Evolutionary conservation across 2,888 invertebrate genomes (phyloP).

Genomic region (Patella pellucida): DNA sequence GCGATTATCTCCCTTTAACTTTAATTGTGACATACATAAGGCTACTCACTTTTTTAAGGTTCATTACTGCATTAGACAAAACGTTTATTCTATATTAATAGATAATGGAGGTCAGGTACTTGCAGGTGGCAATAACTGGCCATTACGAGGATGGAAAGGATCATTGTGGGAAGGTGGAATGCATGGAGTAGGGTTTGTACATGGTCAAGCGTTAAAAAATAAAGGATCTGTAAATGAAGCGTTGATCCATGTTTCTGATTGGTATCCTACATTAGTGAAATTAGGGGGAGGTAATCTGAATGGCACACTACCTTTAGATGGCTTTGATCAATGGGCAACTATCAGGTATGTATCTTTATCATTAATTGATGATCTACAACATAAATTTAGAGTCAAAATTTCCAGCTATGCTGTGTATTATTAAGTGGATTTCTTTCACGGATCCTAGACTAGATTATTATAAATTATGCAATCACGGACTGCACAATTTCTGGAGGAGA

Average conservation of each 20-base stretch:
- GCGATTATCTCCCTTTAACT: no score
- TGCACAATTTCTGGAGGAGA: not conserved
- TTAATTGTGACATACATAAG: no score
- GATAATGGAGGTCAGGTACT: constrained; percentile 73
- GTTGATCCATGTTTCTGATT: constrained; percentile 67
- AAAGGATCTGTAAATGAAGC: constrained; percentile 37
- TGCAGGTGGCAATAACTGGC: constrained; percentile 68
- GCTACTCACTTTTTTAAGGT: no score
- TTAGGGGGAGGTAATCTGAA: constrained; percentile 59
- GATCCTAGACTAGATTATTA: not conserved
- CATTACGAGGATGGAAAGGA: constrained; percentile 65
- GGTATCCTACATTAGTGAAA: constrained; percentile 65
- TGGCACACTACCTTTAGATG: constrained; percentile 63
- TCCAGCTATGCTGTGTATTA: not conserved
- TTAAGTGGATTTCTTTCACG: not conserved
- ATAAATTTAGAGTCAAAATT: not conserved
- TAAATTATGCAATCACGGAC: not conserved
- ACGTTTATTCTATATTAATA: constrained; percentile 34
- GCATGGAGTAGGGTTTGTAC: constrained; percentile 66
- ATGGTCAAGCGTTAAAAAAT: constrained; percentile 45
- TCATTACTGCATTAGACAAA: not conserved
- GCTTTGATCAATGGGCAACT: constrained; percentile 62
- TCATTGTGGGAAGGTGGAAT: constrained; percentile 69
- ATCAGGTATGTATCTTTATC: constrained; percentile 52
- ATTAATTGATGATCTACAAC: not conserved